phyloP scores from a whole-genome alignment of 2,888 invertebrate species.

The Cataglyphis livida region DNA sequence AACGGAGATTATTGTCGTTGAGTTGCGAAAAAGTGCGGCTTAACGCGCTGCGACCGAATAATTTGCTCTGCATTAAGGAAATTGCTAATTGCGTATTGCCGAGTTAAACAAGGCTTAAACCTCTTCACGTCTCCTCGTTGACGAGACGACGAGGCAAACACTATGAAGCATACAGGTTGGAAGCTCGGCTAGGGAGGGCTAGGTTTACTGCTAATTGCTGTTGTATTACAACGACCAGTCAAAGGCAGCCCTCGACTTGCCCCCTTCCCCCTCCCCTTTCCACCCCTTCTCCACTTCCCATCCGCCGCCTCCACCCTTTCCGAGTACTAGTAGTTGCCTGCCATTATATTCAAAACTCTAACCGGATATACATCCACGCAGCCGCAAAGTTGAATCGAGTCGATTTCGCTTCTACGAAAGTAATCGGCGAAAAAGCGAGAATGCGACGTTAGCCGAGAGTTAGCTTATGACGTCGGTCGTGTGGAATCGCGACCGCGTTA shows the following conservation, averaged over 20 bases:
- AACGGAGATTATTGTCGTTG: not conserved
- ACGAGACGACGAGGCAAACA: conserved; percentile 71
- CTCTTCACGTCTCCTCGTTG: conserved; percentile 69
- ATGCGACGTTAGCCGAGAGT: conserved; percentile 14
- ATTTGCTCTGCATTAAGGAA: conserved; percentile 57
- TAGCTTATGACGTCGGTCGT: conserved; percentile 74
- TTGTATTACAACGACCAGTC: conserved; percentile 79
- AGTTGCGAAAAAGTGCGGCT: conserved; percentile 34
- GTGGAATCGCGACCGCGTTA: conserved; percentile 77
- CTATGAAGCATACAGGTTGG: conserved; percentile 66
- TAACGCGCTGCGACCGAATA: conserved; percentile 47
- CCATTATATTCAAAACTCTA: conserved; percentile 72
- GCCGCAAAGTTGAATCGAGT: conserved; percentile 51
- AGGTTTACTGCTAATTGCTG: conserved; percentile 80
- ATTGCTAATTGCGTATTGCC: conserved; percentile 71
- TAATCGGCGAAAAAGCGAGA: conserved; percentile 14
- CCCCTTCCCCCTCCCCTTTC: conserved; percentile 57
- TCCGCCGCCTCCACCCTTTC: conserved; percentile 49
- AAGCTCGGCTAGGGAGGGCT: conserved; percentile 66
- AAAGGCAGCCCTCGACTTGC: conserved; percentile 74
- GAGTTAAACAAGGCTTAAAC: conserved; percentile 71
- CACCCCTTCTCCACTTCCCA: conserved; percentile 39
- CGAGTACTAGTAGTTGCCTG: conserved; percentile 61
- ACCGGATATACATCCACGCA: conserved; percentile 52
- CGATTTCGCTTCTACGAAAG: conserved; percentile 43